Conservation (phyloP, 2,888 invertebrate species). For the Amphimallon solstitiale region DNA sequence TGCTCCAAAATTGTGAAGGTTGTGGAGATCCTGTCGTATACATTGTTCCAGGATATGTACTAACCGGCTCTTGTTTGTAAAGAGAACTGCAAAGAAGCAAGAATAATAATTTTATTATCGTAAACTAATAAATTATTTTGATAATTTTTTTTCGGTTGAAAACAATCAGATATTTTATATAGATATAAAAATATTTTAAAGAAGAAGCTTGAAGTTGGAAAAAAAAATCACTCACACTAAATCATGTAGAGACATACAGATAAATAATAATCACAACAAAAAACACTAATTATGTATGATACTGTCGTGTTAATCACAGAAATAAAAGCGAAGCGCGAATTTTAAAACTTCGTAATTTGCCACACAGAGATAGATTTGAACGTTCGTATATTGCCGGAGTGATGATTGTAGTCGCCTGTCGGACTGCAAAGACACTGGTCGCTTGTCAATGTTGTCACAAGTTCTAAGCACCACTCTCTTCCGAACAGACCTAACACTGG, state of each 20-base stretch:
- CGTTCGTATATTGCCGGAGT: too few species aligned
- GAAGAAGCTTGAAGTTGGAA: not conserved
- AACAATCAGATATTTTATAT: not conserved
- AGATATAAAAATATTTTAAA: slow-evolving; percentile 11
- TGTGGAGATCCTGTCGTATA: slow-evolving; percentile 57
- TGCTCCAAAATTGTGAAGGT: slow-evolving; percentile 57
- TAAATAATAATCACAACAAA: slow-evolving; percentile 13
- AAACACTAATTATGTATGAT: slow-evolving; percentile 20
- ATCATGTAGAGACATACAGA: not conserved
- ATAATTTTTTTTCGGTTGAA: not conserved
- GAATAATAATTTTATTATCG: not conserved
- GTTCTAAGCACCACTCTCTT: slow-evolving; percentile 1
- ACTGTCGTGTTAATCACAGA: not conserved
- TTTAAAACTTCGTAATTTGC: too few species aligned
- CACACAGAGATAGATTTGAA: too few species aligned
- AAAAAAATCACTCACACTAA: slow-evolving; percentile 8
- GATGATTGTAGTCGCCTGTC: too few species aligned
- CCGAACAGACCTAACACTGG: slow-evolving; percentile 27
- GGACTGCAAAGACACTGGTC: not conserved
- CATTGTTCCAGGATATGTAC: slow-evolving; percentile 51
- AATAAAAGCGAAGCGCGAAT: too few species aligned
- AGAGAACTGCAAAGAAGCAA: slow-evolving; percentile 55
- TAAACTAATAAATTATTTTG: too few species aligned
- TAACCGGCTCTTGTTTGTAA: slow-evolving; percentile 54
- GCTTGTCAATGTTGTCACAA: slow-evolving; percentile 12